Evolutionary conservation across 2,113 vertebrate species (phyloP).

Genomic region (Pionites leucogaster): DNA sequence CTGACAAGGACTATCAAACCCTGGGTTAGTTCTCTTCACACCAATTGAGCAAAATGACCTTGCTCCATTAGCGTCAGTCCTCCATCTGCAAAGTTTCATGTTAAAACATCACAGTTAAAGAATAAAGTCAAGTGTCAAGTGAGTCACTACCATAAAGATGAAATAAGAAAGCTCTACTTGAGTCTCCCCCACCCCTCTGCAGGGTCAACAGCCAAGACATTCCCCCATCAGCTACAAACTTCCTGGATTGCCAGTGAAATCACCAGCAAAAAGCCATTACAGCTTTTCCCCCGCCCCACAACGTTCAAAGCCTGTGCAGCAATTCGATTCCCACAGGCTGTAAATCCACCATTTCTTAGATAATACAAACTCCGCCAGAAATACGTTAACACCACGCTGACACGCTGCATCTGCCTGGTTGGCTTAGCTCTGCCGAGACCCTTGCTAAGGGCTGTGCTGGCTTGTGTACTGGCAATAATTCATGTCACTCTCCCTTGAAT

Average conservation of each 20-base stretch:
- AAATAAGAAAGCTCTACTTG: not conserved
- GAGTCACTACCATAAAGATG: conserved; percentile 30
- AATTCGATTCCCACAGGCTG: not conserved
- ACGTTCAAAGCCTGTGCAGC: not conserved
- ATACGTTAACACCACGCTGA: rapidly evolving
- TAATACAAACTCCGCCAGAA: not conserved
- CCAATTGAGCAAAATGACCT: not conserved
- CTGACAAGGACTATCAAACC: not conserved
- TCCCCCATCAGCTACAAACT: not conserved
- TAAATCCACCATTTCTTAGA: not conserved
- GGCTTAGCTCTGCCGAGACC: not conserved
- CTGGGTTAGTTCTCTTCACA: not conserved
- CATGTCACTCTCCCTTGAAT: not conserved
- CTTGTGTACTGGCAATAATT: not conserved
- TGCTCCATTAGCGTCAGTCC: rapidly evolving
- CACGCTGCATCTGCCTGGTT: not conserved
- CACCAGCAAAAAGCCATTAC: not conserved
- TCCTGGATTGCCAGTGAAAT: not conserved
- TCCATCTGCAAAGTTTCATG: not conserved
- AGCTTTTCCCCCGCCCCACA: not conserved
- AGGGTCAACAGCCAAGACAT: conserved; percentile 27
- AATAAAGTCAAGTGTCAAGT: conserved; percentile 4
- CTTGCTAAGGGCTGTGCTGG: not conserved
- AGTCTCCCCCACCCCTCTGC: not conserved
- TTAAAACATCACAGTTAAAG: not conserved